A percentile compares a stretch with the other conserved stretches of the same genome.
Evolutionary conservation across 2,797 vertebrate genomes (phyloP).

Genomic region (Tapirus indicus): DNA sequence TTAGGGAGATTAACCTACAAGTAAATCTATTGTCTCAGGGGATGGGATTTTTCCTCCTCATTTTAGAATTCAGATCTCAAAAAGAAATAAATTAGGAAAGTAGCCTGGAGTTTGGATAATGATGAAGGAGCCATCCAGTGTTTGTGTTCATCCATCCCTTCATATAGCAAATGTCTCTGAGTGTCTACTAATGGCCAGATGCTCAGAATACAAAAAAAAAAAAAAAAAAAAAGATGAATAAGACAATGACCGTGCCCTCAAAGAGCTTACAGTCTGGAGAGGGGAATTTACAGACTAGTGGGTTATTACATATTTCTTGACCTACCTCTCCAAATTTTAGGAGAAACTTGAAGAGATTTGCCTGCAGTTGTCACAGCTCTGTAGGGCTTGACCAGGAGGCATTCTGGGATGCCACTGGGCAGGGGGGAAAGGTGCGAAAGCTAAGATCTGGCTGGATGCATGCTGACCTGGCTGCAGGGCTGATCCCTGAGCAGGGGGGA

Average conservation of each 20-base stretch:
- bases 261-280: not conserved
- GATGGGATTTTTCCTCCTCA: not conserved
- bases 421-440: not conserved
- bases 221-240: not conserved
- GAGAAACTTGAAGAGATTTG: not conserved
- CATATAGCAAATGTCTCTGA: not conserved
- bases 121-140: not conserved
- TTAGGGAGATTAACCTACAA: not conserved
- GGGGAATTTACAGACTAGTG: not conserved
- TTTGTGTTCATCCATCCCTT: not conserved
- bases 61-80: constrained; percentile 14
- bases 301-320: not conserved
- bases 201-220: not conserved
- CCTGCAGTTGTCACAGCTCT: not conserved
- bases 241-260: not conserved
- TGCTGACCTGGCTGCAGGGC: not conserved
- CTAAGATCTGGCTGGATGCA: not conserved
- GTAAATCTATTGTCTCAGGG: not conserved
- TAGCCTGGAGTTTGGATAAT: not conserved
- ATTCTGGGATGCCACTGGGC: not conserved
- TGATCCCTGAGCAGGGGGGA: not conserved
- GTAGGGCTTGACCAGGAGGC: not conserved
- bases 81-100: not conserved
- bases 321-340: not conserved
- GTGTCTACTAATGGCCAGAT: not conserved